phyloP scores from a whole-genome alignment of 2,797 vertebrate genomes.

The Onychomys torridus region DNA sequence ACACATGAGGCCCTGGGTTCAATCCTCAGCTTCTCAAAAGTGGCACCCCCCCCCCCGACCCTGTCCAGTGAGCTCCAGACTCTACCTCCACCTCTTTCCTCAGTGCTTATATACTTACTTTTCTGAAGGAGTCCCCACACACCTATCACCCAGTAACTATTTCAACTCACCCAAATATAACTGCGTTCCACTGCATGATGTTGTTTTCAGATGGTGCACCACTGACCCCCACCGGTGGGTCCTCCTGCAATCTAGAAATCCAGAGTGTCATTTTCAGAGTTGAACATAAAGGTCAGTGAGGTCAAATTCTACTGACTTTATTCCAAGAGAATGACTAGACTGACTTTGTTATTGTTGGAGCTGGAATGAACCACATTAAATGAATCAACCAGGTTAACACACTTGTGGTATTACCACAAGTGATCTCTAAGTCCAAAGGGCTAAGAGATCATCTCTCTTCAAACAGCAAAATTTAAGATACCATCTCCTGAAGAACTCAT shows the following conservation, averaged over 20 bases:
- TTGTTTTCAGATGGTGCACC: constrained; percentile 99
- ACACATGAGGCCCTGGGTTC: background rate
- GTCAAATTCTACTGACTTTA: background rate
- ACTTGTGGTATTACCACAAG: constrained; percentile 30
- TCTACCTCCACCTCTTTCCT: background rate
- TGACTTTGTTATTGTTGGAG: constrained; percentile 3
- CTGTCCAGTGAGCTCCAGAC: background rate
- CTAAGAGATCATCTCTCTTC: background rate
- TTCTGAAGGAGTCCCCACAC: constrained; percentile 43
- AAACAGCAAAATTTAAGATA: constrained; percentile 19
- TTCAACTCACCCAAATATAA: constrained; percentile 98
- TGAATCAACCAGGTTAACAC: background rate
- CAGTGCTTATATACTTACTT: background rate
- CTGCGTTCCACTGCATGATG: constrained; percentile 99
- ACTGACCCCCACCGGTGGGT: constrained; percentile 98
- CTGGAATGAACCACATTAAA: constrained; percentile 2
- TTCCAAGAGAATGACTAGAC: constrained; percentile 10
- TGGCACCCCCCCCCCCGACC: background rate
- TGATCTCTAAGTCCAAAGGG: constrained; percentile 27
- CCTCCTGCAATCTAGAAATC: constrained; percentile 96
- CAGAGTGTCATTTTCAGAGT: constrained; percentile 69
- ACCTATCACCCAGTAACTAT: background rate
- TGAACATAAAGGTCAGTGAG: constrained; percentile 36
- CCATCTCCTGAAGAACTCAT: background rate
- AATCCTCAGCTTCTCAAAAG: background rate